Conservation (phyloP, 2,888 invertebrate species). For the Chrysolina americana region DNA sequence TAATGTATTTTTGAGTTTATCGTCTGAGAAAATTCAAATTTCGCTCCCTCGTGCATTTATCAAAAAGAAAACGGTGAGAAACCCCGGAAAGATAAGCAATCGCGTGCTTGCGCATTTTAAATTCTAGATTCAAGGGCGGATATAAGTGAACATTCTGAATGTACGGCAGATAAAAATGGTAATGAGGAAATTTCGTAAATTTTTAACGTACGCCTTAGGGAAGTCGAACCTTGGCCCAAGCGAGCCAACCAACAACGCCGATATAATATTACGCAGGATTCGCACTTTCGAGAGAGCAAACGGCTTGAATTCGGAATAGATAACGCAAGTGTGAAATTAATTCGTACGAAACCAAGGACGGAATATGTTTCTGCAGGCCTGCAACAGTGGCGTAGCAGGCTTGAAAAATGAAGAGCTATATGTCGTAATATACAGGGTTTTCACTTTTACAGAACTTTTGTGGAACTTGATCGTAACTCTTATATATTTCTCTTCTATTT, state of each 20-base stretch:
- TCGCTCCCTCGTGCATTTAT: not conserved
- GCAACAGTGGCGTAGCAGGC: not conserved
- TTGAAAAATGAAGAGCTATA: too few species aligned
- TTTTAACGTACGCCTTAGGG: not conserved
- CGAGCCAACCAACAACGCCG: too few species aligned
- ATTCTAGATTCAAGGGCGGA: not conserved
- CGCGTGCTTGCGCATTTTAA: not conserved
- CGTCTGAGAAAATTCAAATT: not conserved
- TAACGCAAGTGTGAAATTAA: slow-evolving; percentile 8
- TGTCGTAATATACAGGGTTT: too few species aligned
- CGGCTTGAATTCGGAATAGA: slow-evolving; percentile 2
- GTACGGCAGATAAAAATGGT: slow-evolving; percentile 7
- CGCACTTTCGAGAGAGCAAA: not conserved
- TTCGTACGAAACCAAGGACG: not conserved
- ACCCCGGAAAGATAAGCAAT: not conserved
- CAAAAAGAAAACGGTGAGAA: not conserved
- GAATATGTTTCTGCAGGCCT: not conserved
- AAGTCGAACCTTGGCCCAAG: not conserved
- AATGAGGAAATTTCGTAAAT: slow-evolving; percentile 14
- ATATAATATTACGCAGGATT: not conserved
- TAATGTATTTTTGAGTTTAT: not conserved
- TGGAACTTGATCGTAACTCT: too few species aligned
- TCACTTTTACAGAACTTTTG: too few species aligned
- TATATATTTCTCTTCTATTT: too few species aligned
- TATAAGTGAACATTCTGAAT: not conserved